Evolutionary conservation across 2,113 vertebrate species (phyloP).

Genomic region (Neogale vison): DNA sequence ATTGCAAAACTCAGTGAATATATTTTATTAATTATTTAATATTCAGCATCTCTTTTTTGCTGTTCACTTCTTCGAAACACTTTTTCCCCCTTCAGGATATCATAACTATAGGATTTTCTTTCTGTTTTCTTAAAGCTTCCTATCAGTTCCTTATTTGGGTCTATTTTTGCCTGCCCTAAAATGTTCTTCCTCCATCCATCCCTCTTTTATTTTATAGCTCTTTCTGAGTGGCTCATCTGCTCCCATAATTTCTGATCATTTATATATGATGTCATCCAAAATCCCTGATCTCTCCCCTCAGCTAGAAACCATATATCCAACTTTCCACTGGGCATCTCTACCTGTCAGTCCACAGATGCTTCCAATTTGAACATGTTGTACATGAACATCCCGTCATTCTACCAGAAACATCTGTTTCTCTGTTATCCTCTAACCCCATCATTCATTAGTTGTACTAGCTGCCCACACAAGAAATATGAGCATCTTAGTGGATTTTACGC

Average conservation of each 20-base stretch:
- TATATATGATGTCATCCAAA: not conserved
- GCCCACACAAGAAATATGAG: not conserved
- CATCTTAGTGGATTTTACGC: not conserved
- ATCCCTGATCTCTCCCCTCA: not conserved
- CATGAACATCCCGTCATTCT: not conserved
- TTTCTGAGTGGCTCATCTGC: not conserved
- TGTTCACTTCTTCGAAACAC: not conserved
- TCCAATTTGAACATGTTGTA: not conserved
- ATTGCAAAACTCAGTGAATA: not conserved
- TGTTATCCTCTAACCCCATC: not conserved
- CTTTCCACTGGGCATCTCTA: not conserved
- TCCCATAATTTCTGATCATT: not conserved
- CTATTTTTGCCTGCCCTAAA: not conserved
- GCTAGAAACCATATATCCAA: not conserved
- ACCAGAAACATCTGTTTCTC: not conserved
- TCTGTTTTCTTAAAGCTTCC: not conserved
- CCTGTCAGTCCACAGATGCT: not conserved
- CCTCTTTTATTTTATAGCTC: not conserved
- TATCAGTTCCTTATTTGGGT: not conserved
- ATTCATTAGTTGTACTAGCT: not conserved
- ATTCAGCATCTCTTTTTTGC: not conserved
- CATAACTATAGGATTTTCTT: not conserved
- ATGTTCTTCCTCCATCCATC: not conserved
- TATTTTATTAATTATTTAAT: not conserved
- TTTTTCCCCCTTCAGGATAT: not conserved